These are phyloP conservation scores for Sabatieria punctata DNA, from an alignment of 2,888 invertebrate species.

Conservation along the genomic window DNA sequence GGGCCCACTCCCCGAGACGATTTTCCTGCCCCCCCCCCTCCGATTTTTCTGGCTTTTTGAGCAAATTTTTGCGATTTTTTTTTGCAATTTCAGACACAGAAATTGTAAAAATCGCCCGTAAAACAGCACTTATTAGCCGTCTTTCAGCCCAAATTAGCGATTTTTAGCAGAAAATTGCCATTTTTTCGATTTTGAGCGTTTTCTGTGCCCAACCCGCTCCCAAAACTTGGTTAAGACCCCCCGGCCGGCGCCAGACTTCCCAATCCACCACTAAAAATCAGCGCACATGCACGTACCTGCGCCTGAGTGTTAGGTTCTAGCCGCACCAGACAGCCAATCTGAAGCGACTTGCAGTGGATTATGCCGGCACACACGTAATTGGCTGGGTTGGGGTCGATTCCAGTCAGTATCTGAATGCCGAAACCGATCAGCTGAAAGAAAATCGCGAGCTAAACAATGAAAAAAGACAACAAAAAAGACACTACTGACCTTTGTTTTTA, in stretches of 20 bases:
- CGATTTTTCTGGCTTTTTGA: no score
- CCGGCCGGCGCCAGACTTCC: no score
- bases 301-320: constrained; percentile 97
- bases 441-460: neutral
- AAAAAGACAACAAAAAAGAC: constrained; percentile 3
- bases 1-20: no score
- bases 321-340: constrained; percentile 86
- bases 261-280: constrained; percentile 48
- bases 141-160: no score
- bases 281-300: constrained; percentile 44
- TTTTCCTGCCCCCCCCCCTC: no score
- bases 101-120: no score
- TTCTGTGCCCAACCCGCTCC: no score
- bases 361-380: constrained; percentile 98
- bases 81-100: no score
- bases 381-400: constrained; percentile 92
- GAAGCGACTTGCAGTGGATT: constrained; percentile 78
- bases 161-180: constrained; percentile 82
- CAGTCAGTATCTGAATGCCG: constrained; percentile 78
- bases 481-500: constrained; percentile 58
- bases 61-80: no score
- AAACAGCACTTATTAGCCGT: no score
- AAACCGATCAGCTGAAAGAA: constrained; percentile 48
- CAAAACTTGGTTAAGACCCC: no score
- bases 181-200: no score